Percentiles rank a stretch among this genome's conserved stretches.
Conservation (phyloP, 2,113 vertebrate genomes). For the Labeo catla region DNA sequence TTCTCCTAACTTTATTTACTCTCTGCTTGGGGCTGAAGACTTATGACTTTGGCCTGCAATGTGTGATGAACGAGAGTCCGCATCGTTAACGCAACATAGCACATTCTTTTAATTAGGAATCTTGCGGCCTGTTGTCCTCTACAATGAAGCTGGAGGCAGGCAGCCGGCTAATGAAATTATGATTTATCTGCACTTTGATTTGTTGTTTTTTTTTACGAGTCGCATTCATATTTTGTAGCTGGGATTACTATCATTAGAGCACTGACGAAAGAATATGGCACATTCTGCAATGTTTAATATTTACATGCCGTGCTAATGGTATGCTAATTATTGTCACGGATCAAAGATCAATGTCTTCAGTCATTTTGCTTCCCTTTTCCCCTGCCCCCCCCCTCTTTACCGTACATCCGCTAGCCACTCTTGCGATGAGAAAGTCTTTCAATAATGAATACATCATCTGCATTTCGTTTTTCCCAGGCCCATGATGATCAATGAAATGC, state of each 20-base stretch:
- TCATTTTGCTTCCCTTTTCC: constrained; percentile 15
- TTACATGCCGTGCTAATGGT: constrained; percentile 51
- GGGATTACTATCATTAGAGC: constrained; percentile 53
- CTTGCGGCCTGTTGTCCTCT: not conserved
- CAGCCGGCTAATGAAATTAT: constrained; percentile 55
- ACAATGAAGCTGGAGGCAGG: constrained; percentile 28
- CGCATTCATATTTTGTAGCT: constrained; percentile 33
- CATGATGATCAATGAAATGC: constrained; percentile 53
- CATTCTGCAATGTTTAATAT: constrained; percentile 42
- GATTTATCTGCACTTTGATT: constrained; percentile 55
- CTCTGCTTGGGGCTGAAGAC: constrained; percentile 6
- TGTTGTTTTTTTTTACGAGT: constrained; percentile 41
- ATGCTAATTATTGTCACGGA: constrained; percentile 59
- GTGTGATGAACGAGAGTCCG: constrained; percentile 5
- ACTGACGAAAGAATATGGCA: constrained; percentile 44
- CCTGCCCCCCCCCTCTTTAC: not conserved
- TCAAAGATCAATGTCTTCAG: constrained; percentile 59
- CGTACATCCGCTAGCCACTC: not conserved
- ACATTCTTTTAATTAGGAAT: constrained; percentile 51
- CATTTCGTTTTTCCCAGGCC: constrained; percentile 28
- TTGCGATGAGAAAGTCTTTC: constrained; percentile 19
- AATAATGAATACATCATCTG: constrained; percentile 53
- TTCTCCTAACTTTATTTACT: constrained; percentile 12
- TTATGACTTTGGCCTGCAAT: constrained; percentile 17
- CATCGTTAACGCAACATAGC: not conserved